A percentile compares a stretch with the other conserved stretches of the same genome.
phyloP scores from a whole-genome alignment of 2,113 vertebrate species.

The Neolamprologus falcicula region DNA sequence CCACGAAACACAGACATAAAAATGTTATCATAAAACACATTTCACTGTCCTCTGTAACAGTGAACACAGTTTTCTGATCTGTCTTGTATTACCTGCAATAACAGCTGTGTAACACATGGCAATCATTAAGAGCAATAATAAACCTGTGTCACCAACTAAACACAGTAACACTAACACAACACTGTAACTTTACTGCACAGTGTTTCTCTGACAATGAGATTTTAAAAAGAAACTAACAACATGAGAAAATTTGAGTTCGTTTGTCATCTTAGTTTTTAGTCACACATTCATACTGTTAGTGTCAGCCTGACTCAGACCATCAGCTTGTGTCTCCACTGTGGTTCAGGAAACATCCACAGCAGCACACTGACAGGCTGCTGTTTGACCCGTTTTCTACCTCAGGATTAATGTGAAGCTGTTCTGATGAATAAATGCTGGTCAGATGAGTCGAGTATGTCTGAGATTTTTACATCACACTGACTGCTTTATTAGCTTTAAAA shows the following conservation, averaged over 20 bases:
- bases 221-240: not conserved
- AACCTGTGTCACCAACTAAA: not conserved
- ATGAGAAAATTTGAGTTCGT: not conserved
- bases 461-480: fast-evolving
- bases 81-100: not conserved
- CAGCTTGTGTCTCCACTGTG: no score
- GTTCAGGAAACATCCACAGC: no score
- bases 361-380: not conserved
- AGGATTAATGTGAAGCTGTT: not conserved
- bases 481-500: not conserved
- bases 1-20: not conserved
- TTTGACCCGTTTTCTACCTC: not conserved
- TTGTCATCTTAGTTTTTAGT: fast-evolving
- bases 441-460: not conserved
- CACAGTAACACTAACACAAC: not conserved
- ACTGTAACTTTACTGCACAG: not conserved
- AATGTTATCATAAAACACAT: not conserved
- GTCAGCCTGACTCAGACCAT: no score
- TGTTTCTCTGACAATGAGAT: fast-evolving
- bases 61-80: not conserved
- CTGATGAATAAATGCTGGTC: not conserved
- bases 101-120: not conserved
- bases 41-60: not conserved
- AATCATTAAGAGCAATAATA: not conserved
- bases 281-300: no score